phyloP scores from a whole-genome alignment of 1,140 invertebrate species.

The Tetranychus urticae region DNA sequence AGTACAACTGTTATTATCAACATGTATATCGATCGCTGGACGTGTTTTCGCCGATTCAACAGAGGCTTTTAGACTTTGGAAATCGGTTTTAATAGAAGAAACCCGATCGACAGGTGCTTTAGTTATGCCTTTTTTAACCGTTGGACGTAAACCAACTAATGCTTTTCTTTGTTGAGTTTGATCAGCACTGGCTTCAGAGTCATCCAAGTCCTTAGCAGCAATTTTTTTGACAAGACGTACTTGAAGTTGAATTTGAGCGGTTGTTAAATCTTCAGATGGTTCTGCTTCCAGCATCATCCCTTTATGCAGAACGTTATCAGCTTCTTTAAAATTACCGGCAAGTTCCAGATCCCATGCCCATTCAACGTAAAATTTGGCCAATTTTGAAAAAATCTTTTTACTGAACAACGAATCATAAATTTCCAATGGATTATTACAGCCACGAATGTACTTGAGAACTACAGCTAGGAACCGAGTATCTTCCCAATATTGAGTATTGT shows the following conservation, averaged over 20 bases:
- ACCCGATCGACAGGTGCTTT: too few species aligned
- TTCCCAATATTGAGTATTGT: background rate
- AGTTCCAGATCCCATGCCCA: background rate
- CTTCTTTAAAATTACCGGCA: background rate
- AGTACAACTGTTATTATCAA: background rate
- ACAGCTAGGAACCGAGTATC: background rate
- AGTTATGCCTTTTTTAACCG: too few species aligned
- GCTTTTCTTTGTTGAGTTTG: slow-evolving; percentile 8
- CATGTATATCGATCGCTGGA: background rate
- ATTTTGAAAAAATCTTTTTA: background rate
- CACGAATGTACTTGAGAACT: background rate
- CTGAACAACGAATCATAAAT: background rate
- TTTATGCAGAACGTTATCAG: background rate
- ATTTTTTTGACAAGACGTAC: background rate
- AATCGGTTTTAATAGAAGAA: too few species aligned
- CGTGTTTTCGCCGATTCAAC: too few species aligned
- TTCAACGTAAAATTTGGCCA: background rate
- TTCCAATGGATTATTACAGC: background rate
- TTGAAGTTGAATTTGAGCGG: background rate
- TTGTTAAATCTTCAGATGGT: background rate
- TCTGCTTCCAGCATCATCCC: background rate
- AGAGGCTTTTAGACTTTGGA: too few species aligned
- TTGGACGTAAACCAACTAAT: too few species aligned
- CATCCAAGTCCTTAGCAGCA: background rate
- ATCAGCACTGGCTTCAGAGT: slow-evolving; percentile 5